phyloP scores from a whole-genome alignment of 1,140 invertebrate genomes.

The Acromyrmex echinatior region DNA sequence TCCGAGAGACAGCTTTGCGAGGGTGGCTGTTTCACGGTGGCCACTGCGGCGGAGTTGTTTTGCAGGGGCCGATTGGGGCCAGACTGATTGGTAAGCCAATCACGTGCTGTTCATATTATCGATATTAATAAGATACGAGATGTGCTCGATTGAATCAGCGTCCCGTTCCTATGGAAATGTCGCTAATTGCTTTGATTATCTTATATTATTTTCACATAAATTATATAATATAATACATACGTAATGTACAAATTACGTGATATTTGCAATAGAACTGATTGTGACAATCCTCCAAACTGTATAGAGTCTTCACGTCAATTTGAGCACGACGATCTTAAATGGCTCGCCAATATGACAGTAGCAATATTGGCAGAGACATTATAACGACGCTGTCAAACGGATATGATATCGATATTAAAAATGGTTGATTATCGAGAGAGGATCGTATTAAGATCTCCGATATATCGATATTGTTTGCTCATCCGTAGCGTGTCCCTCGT shows the following conservation, averaged over 20 bases:
- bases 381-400: background rate
- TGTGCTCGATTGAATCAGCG: background rate
- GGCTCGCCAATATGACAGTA: background rate
- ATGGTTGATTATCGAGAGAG: background rate
- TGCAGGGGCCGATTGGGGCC: constrained; percentile 45
- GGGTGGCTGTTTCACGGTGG: constrained; percentile 66
- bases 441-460: background rate
- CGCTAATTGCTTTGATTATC: constrained; percentile 8
- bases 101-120: constrained; percentile 75
- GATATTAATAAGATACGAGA: constrained; percentile 71
- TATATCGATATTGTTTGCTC: constrained; percentile 32
- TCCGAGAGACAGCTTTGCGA: constrained; percentile 57
- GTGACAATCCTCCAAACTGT: background rate
- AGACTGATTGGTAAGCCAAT: constrained; percentile 76
- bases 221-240: background rate
- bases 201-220: background rate
- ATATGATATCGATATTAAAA: constrained; percentile 16
- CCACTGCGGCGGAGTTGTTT: constrained; percentile 26
- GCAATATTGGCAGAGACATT: background rate
- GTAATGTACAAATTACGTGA: background rate
- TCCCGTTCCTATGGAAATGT: background rate
- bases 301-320: background rate
- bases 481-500: background rate
- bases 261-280: background rate
- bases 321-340: background rate